Evolutionary conservation across 2,888 invertebrate genomes (phyloP).

Genomic region (Homarus gammarus): DNA sequence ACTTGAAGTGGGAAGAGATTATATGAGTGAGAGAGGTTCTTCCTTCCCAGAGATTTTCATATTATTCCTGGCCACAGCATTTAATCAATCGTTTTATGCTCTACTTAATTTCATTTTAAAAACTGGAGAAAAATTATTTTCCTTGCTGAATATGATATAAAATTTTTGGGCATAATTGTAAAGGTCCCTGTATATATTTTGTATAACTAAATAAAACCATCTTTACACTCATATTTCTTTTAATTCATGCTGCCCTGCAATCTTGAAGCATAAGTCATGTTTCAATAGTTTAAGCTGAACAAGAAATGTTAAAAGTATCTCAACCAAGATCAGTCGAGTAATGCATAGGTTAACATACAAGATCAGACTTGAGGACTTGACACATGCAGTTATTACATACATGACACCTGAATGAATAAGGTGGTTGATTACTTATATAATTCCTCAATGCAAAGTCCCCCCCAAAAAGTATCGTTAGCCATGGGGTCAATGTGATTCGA

Average conservation of each 20-base stretch:
- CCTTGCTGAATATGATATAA: constrained; percentile 32
- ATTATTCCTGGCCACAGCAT: background rate
- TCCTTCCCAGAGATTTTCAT: constrained; percentile 7
- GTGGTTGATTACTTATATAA: background rate
- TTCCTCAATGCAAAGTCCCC: no score
- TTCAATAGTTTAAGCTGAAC: constrained; percentile 11
- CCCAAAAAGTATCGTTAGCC: no score
- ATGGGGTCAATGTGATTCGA: no score
- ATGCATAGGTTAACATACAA: constrained; percentile 8
- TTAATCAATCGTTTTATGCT: no score
- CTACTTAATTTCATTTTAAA: no score
- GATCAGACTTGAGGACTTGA: constrained; percentile 4
- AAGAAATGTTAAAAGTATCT: constrained; percentile 10
- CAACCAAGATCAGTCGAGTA: constrained; percentile 10
- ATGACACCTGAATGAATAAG: background rate
- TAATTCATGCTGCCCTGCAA: constrained; percentile 54
- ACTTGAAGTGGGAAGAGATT: background rate
- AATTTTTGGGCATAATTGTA: constrained; percentile 50
- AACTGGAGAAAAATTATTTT: constrained; percentile 23
- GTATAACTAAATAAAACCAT: constrained; percentile 47
- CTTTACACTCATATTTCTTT: constrained; percentile 43
- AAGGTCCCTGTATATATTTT: constrained; percentile 65
- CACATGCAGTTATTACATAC: constrained; percentile 14
- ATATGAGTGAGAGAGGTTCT: constrained; percentile 2
- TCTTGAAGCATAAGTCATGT: constrained; percentile 31